A percentile compares a stretch with the other conserved stretches of the same genome.
Evolutionary conservation across 2,888 invertebrate genomes (phyloP).

Genomic region (Trachelus troglodyta): DNA sequence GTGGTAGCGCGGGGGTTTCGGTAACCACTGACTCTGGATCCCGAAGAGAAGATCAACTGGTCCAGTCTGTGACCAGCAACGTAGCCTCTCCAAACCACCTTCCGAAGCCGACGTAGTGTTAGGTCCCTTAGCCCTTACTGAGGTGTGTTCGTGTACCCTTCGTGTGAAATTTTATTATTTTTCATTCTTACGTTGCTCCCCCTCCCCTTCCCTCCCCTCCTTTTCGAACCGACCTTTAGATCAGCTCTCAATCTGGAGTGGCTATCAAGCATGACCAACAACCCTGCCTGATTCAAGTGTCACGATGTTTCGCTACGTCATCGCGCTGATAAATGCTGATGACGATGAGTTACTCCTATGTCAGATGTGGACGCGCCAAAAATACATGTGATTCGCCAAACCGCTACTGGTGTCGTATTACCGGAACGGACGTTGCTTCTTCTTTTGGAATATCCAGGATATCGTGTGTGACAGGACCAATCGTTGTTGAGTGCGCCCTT

Average conservation of each 20-base stretch:
- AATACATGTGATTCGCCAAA: conserved; percentile 46
- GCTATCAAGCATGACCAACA: too few relatives aligned
- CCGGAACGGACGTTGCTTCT: conserved; percentile 20
- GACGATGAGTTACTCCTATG: conserved; percentile 14
- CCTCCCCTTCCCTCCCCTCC: background rate
- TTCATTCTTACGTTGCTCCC: conserved; percentile 5
- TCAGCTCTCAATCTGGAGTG: background rate
- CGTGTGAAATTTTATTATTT: background rate
- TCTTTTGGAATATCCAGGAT: background rate
- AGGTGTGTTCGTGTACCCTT: conserved; percentile 29
- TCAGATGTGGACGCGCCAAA: conserved; percentile 41
- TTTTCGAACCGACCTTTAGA: conserved; percentile 16
- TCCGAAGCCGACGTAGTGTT: conserved; percentile 24
- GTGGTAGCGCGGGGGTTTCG: conserved; percentile 39
- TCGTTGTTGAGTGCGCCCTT: too few relatives aligned
- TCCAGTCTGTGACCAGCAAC: conserved; percentile 56
- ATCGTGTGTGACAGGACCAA: too few relatives aligned
- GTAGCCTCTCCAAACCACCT: conserved; percentile 44
- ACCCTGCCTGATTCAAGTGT: too few relatives aligned
- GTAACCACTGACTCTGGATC: conserved; percentile 50
- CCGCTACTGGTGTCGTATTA: conserved; percentile 49
- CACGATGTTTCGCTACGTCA: conserved; percentile 3
- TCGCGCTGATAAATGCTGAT: conserved; percentile 21
- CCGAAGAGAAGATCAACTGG: conserved; percentile 42
- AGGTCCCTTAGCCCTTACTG: conserved; percentile 23